Evolutionary conservation across 2,113 vertebrate genomes (phyloP).

Genomic region (Menidia beryllina): DNA sequence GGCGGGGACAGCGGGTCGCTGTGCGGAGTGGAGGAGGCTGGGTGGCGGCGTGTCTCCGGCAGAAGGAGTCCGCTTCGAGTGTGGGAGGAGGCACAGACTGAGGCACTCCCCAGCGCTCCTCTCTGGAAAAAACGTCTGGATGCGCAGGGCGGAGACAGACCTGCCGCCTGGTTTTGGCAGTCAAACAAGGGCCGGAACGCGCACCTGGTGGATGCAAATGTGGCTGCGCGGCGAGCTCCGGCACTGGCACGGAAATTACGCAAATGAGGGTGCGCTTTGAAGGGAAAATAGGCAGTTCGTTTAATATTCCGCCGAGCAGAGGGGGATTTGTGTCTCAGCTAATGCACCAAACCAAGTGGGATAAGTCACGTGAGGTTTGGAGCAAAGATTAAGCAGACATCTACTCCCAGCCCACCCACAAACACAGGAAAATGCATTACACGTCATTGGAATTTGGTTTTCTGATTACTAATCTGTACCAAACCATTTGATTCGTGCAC

Average conservation of each 20-base stretch:
- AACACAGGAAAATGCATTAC: background rate
- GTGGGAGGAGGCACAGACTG: conserved; percentile 28
- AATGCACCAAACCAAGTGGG: background rate
- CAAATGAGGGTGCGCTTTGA: conserved; percentile 53
- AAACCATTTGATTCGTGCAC: too few species aligned
- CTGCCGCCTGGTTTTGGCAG: conserved; percentile 61
- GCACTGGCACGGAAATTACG: conserved; percentile 29
- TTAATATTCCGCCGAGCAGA: conserved; percentile 16
- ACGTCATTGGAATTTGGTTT: background rate
- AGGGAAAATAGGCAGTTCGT: conserved; percentile 21
- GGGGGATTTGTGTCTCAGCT: background rate
- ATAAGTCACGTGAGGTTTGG: too few species aligned
- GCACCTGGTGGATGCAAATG: conserved; percentile 72
- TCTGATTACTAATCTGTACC: background rate
- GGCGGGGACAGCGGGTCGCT: background rate
- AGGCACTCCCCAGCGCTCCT: conserved; percentile 68
- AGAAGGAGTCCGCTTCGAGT: conserved; percentile 30
- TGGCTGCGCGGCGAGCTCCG: background rate
- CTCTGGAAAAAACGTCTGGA: conserved; percentile 55
- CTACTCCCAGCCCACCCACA: background rate
- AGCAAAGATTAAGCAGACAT: too few species aligned
- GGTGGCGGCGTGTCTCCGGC: conserved; percentile 28
- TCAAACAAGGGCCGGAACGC: conserved; percentile 54
- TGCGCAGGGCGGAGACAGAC: conserved; percentile 53
- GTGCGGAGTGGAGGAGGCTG: conserved; percentile 31